Base-by-base conservation (phyloP, 2,888 invertebrate genomes). In the Andrena camellia region DNA sequence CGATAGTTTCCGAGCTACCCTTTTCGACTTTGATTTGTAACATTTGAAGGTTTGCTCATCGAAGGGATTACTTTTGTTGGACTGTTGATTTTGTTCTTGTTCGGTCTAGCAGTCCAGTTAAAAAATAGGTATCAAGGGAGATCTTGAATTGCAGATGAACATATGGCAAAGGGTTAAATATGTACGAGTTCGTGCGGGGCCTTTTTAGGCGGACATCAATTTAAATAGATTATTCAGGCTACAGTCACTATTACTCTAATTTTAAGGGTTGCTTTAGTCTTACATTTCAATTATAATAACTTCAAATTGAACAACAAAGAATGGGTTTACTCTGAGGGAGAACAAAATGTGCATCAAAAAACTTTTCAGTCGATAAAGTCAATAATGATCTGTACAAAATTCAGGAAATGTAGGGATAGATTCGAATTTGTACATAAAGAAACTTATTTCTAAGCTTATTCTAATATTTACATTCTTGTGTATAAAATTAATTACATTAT, bases 21-120 rank as follows among this genome's bases (percentile, higher is more conserved):
- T 33, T 69, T 54, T 57, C n/a, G 35, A 26, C 69, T 57, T 54
- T 57, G 57, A 57, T 69, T 69, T 59, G 59, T 42, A 69, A 42
- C 33, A 59, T 69, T 59, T 6, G 29, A 59, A 26, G 59, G 59
- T 42, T 59, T 48, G n/a, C 29, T 42, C 57, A 59, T 26, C 42
- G 35, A 57, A 26, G 35, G 26, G 35, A 69, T 69, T 57, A 57
- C 69, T 6, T 69, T 31, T 42, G 26, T 35, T 54, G 6, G 35
- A 17, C 17, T 23, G 23, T 57, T 54, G 33, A 23, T 54, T 57
- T 23, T 57, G 35, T 57, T 69, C 35, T 57, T 69, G 26, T 26
- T 57, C 23, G 57, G 35, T 69, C 26, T 26, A 57, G 26, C 54
- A 20, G 23, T 20, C 17, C 7, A 23, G 23, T 52, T 54, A 13